Conservation (phyloP, 2,888 invertebrate genomes). For the Coecobrya sp. region DNA sequence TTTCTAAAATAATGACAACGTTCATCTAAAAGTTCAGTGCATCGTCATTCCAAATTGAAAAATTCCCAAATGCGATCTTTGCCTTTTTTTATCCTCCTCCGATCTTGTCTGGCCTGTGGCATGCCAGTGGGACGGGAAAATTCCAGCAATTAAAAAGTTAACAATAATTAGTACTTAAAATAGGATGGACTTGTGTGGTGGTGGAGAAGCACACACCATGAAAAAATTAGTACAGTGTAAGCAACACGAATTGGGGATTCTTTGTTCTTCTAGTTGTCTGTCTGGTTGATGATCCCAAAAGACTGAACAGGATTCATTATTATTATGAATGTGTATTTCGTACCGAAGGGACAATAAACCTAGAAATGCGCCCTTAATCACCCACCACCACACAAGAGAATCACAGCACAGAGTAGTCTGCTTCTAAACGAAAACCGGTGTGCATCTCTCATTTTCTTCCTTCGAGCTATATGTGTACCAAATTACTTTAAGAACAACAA, state of each 20-base stretch:
- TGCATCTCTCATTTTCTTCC: constrained; percentile 56
- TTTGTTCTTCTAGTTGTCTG: neutral
- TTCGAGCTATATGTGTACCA: constrained; percentile 58
- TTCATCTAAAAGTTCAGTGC: constrained; percentile 13
- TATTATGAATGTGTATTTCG: neutral
- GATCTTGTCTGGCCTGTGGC: constrained; percentile 36
- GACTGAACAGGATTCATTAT: neutral
- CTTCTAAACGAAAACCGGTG: constrained; percentile 56
- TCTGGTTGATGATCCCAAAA: constrained; percentile 62
- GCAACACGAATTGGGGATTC: neutral
- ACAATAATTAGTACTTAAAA: constrained; percentile 64
- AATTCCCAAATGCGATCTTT: constrained; percentile 57
- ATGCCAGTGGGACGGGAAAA: constrained; percentile 51
- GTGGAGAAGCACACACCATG: constrained; percentile 57
- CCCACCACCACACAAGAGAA: neutral
- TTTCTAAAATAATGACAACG: constrained; percentile 1
- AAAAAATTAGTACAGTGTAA: constrained; percentile 46
- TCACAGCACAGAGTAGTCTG: neutral
- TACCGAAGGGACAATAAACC: constrained; percentile 66
- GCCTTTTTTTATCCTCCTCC: constrained; percentile 5
- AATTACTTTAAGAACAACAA: constrained; percentile 38
- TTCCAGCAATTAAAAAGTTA: constrained; percentile 72
- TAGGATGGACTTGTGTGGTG: constrained; percentile 18
- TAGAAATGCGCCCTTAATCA: constrained; percentile 65
- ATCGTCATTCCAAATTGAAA: neutral